Base-by-base conservation (phyloP, 1,140 invertebrate genomes). In the Oppia nitens region DNA sequence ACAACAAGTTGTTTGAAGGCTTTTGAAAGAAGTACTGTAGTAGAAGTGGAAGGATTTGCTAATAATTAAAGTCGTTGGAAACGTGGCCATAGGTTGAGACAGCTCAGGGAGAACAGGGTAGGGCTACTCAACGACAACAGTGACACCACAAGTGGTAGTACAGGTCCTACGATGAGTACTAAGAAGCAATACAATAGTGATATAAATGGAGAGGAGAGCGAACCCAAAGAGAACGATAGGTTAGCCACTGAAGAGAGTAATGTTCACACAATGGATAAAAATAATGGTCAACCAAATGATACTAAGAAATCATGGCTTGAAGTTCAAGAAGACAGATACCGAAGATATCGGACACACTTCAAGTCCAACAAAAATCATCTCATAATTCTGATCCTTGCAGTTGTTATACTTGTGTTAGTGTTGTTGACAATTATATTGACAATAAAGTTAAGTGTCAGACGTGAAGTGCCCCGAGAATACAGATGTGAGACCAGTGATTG, bases 191-290 rank as follows among this genome's bases (percentile, higher is more conserved):
- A 11, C 12, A 26, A 53, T 9, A 25, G n/a, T 55, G 23, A 55
- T 14, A 26, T 2, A n/a, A 32, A 53, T 23, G 57, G 27, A 11
- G 57, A 45, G 6, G 52, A 54, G 20, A 56, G 47, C 32, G 57
- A 59, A 27, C 57, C 57, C 4, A 47, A 59, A 45, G 57, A 59
- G n/a, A 21, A 59, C n/a, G 57, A 59, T 24, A 24, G 53, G 28
- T 29, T 53, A n/a, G 48, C 48, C 56, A 24, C 21, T 11, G 50
- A 53, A 25, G n/a, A 3, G 12, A 27, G 32, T 23, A 56, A 28
- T 9, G 52, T 28, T 3, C 2, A n/a, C 26, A 55, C 32, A 53
- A 40, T 12, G 11, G 45, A 32, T 3, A n/a, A 12, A 14, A 40
- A 17, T 20, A 28, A 12, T n/a, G n/a, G 52, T 24, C 1, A 55